These are phyloP conservation scores for Taenioides sp. DNA, from an alignment of 2,797 vertebrate species.

Conservation along the genomic window DNA sequence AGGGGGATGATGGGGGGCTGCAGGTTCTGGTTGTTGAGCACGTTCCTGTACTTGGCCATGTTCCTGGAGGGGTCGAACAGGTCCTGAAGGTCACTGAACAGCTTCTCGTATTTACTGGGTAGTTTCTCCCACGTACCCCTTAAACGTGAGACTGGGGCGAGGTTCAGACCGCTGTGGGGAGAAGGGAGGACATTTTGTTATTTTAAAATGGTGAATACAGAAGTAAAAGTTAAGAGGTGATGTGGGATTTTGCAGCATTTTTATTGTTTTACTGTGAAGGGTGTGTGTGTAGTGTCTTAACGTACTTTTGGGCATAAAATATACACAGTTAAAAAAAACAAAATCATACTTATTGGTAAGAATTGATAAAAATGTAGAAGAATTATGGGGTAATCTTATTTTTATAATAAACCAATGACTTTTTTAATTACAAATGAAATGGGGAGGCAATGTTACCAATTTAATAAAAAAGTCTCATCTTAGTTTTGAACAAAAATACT, in stretches of 20 bases:
- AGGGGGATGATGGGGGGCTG: constrained; percentile 97
- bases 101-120: constrained; percentile 97
- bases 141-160: constrained; percentile 94
- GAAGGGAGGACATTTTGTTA: neutral
- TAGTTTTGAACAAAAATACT: too few relatives aligned
- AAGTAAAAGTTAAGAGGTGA: neutral
- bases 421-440: too few relatives aligned
- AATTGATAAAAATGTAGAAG: too few relatives aligned
- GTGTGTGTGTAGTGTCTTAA: too few relatives aligned
- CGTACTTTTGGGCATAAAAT: too few relatives aligned
- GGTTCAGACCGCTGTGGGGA: constrained; percentile 87
- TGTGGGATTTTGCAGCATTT: neutral
- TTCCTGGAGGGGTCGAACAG: constrained; percentile 98
- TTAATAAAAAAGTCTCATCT: too few relatives aligned
- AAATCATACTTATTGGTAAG: too few relatives aligned
- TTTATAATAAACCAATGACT: too few relatives aligned
- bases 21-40: constrained; percentile 97
- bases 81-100: constrained; percentile 98
- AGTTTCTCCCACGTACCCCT: constrained; percentile 98
- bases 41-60: constrained; percentile 98
- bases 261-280: neutral
- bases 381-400: too few relatives aligned
- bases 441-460: too few relatives aligned
- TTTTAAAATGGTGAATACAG: neutral
- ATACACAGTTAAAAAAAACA: too few relatives aligned